Evolutionary conservation across 1,140 invertebrate species (phyloP), one percentile per base, ranked within the genome.

Genomic region (Pissodes strobi): DNA sequence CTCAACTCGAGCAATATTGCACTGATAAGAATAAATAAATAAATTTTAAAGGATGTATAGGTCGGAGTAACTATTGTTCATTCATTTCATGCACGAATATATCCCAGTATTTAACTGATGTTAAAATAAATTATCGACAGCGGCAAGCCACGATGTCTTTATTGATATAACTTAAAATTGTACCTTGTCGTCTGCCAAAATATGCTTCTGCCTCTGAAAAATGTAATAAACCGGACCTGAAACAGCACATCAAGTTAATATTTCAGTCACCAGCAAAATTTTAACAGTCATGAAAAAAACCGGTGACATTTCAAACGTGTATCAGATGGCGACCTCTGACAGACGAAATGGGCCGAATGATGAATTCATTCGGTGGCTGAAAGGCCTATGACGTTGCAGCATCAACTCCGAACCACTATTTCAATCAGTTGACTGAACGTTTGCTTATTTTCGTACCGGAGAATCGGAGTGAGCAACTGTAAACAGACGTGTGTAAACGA

Each of bases 281-380:
- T 52, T 30, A 30, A 12, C 15, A 15, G 34, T 37, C 49, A 19
- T 13, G 49, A 52, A 52, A 19, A 19, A 51, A 52, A 41, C 23
- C 21, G 41, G 19, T 19, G 41, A 58, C 9, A 41, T 46, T 41
- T 8, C 2, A 2, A 25, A 58, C 55, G 55, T 45, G 25, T 2
- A 58, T 58, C 55, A 58, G 55, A 58, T 58, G 55, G 37, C 38
- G 23, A 46, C 21, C 38, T 43, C 30, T 57, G 62, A 64, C 52
- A 41, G 62, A 55, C 34, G 53, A 57, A 59, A 65, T 56, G 45
- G 48, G 30, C 34, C 27, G 37, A 65, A 52, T 65, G 63, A 65
- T 56, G 63, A 65, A 65, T 65, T 65, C 55, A 65, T 65, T 52
- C 55, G 46, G 13, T 37, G 30, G 56, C 18, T 65, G 63, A 65